These are phyloP conservation scores for Drosophila yooni DNA, from an alignment of 2,888 invertebrate genomes.

Conservation along the genomic window DNA sequence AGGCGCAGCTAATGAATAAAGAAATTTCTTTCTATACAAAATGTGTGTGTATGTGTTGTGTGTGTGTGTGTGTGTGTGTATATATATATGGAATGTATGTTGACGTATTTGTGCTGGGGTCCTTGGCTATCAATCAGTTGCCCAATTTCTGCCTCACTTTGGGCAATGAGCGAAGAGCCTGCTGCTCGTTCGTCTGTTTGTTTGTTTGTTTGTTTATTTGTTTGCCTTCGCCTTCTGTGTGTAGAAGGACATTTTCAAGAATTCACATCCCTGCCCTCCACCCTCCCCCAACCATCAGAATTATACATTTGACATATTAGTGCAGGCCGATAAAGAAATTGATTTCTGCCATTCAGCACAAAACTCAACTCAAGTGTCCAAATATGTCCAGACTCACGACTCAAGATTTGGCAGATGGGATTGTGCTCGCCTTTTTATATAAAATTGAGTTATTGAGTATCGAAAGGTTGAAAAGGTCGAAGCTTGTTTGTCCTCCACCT, in stretches of 20 bases:
- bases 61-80: constrained; percentile 17
- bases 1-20: constrained; percentile 74
- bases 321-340: constrained; percentile 74
- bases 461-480: constrained; percentile 55
- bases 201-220: constrained; percentile 54
- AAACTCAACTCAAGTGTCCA: constrained; percentile 51
- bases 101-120: constrained; percentile 24
- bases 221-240: constrained; percentile 35
- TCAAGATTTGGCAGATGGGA: constrained; percentile 29
- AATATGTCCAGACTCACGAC: constrained; percentile 45
- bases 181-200: constrained; percentile 27
- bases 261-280: neutral
- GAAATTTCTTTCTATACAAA: constrained; percentile 52
- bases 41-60: neutral
- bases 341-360: constrained; percentile 71
- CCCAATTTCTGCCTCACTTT: constrained; percentile 49
- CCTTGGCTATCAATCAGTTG: constrained; percentile 70
- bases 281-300: constrained; percentile 32
- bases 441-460: constrained; percentile 67
- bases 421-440: constrained; percentile 38
- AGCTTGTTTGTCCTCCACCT: constrained; percentile 14
- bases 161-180: constrained; percentile 47
- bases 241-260: constrained; percentile 35
- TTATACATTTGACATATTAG: constrained; percentile 78
- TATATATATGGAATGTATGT: constrained; percentile 22